Conservation (phyloP, 2,797 vertebrate species). For the Sebastes diploproa region DNA sequence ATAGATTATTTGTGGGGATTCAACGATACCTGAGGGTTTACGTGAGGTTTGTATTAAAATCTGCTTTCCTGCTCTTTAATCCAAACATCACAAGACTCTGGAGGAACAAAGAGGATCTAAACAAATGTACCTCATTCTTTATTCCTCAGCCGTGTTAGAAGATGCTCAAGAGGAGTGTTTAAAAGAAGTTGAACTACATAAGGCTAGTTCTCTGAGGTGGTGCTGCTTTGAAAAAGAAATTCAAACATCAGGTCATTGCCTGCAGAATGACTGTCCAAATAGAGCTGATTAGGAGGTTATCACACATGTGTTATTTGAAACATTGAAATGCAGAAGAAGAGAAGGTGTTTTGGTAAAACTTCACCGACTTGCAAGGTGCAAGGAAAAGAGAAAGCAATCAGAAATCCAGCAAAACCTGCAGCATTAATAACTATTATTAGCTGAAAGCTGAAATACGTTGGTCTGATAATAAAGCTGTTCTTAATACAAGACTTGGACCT, state of each 20-base stretch:
- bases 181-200: not conserved
- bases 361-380: not conserved
- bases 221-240: not conserved
- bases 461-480: not conserved
- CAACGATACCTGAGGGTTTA: not conserved
- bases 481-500: too few species aligned
- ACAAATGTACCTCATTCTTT: not conserved
- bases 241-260: not conserved
- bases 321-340: not conserved
- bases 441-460: not conserved
- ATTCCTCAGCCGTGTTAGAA: not conserved
- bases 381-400: not conserved
- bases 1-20: not conserved
- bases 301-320: not conserved
- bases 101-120: not conserved
- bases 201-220: not conserved
- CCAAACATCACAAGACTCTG: not conserved
- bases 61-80: not conserved
- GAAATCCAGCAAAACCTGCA: not conserved
- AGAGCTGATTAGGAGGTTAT: not conserved
- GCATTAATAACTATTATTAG: not conserved
- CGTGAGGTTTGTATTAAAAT: not conserved
- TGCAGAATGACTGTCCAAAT: not conserved
- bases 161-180: not conserved
- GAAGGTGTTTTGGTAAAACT: not conserved